These are phyloP conservation scores for Pogonocherus hispidulus DNA, from an alignment of 2,888 invertebrate species.

Conservation along the genomic window DNA sequence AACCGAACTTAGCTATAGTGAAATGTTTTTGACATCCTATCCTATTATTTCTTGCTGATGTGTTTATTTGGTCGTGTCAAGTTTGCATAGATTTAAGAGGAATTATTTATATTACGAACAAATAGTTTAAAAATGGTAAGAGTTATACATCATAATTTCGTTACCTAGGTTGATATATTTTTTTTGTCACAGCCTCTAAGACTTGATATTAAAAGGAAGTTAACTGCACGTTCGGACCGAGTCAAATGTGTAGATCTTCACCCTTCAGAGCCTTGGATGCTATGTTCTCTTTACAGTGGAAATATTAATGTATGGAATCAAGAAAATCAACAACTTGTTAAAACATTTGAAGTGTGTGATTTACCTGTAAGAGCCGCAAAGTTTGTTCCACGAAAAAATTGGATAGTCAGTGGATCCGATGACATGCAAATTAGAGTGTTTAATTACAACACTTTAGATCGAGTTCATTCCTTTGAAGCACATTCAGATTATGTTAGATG, in stretches of 20 bases:
- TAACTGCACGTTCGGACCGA: constrained; percentile 97
- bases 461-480: constrained; percentile 96
- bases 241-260: constrained; percentile 99
- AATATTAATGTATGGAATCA: constrained; percentile 99
- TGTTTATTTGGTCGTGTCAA: constrained; percentile 36
- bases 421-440: constrained; percentile 96
- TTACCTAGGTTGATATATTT: constrained; percentile 34
- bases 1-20: too few species aligned
- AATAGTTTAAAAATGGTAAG: too few species aligned
- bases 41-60: too few species aligned
- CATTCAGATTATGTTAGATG: constrained; percentile 98
- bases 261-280: constrained; percentile 98
- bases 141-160: too few species aligned
- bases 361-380: constrained; percentile 95
- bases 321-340: constrained; percentile 92
- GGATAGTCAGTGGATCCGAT: constrained; percentile 98
- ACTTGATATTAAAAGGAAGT: constrained; percentile 97
- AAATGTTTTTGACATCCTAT: too few species aligned
- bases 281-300: constrained; percentile 98
- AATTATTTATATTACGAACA: constrained; percentile 23
- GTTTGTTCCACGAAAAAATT: constrained; percentile 97
- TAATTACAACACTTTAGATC: constrained; percentile 98
- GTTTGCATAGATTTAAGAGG: background rate
- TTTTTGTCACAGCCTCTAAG: constrained; percentile 82
- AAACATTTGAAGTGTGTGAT: constrained; percentile 95